Evolutionary conservation across 2,888 invertebrate genomes (phyloP), one percentile per base, ranked within the genome.

Genomic region (Drosophila helvetica): DNA sequence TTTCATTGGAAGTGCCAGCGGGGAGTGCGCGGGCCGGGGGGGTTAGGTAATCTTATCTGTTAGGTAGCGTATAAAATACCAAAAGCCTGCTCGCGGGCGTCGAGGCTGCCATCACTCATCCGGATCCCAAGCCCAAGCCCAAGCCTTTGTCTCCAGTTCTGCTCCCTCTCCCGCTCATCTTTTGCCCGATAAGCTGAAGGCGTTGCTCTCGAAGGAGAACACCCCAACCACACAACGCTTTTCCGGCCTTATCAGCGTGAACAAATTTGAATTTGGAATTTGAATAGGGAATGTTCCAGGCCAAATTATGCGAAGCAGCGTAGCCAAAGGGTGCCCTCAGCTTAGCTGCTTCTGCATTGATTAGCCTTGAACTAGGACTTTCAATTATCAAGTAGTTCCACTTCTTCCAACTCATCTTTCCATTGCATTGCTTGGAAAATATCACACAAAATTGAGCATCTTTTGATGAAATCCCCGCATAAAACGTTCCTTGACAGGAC

Each of bases 391-490:
- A 88, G 90, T 89, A 90, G 91, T 91, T 91, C 12, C 88, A 89
- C 87, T 89, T 90, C 90, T n/a, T 19, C 7, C 17, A 42, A 47
- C 48, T 53, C 10, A 53, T 48, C 17, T 17, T 12, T 18, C 12
- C 7, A n/a, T 33, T 12, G 12, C 12, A 18, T 18, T n/a, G n/a
- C n/a, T 80, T 80, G 77, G 80, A 88, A 85, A 90, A 89, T 89
- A 90, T 91, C n/a, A n/a, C n/a, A n/a, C n/a, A n/a, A n/a, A n/a
- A n/a, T n/a, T 90, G 89, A 91, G 89, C 89, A 90, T 91, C 91
- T 91, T 91, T 92, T 91, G 89, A 91, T 91, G 90, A 86, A 53
- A 86, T 81, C 78, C 74, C 75, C 58, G 58, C 47, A 78, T 75
- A 78, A 86, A 74, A 72, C 74, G 86, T 79, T 67, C 75, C 78